These are phyloP conservation scores for Solen grandis DNA, from an alignment of 1,140 invertebrate genomes.

Conservation along the genomic window DNA sequence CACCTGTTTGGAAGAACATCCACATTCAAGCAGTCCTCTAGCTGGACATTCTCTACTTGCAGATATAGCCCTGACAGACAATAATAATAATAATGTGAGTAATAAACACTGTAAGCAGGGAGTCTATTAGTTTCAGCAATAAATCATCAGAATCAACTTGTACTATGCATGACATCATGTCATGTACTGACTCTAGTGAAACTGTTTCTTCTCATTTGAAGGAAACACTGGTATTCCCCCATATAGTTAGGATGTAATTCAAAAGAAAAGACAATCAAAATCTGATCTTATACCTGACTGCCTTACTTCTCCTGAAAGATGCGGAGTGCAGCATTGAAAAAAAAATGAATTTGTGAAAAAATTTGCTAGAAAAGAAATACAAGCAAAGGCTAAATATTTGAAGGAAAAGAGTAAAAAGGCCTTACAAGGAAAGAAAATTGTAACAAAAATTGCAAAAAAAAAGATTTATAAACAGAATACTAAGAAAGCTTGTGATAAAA, in stretches of 20 bases:
- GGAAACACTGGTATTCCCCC: conserved; percentile 14
- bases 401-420: not conserved
- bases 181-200: not conserved
- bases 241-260: conserved; percentile 10
- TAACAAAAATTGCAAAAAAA: no score
- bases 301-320: conserved; percentile 10
- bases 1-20: no score
- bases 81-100: not conserved
- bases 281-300: conserved; percentile 7
- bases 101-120: not conserved
- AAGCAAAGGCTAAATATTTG: conserved; percentile 12
- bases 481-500: conserved; percentile 1
- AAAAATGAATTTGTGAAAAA: conserved; percentile 19
- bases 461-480: not conserved
- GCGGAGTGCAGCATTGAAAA: conserved; percentile 7
- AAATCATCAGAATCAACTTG: not conserved
- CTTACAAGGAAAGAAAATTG: not conserved
- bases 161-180: not conserved
- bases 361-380: conserved; percentile 30
- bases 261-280: not conserved
- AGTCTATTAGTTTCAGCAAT: not conserved
- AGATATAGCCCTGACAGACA: not conserved
- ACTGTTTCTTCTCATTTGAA: not conserved
- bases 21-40: not conserved
- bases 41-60: conserved; percentile 5